Evolutionary conservation across 2,888 invertebrate genomes (phyloP).

Genomic region (Rhagophthalmus giganteus): DNA sequence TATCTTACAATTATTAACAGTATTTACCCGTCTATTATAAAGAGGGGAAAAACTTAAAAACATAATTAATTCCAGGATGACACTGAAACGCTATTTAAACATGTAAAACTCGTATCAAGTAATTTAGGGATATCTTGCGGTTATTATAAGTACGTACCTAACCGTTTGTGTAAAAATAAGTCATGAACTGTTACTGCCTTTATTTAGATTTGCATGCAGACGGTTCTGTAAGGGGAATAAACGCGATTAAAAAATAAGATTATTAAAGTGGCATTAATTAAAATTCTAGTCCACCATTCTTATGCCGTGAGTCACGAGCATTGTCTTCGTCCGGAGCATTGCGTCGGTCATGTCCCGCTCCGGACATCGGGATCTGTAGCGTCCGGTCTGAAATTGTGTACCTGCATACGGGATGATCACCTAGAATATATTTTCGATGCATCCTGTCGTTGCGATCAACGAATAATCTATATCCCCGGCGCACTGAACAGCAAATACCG

Average conservation of each 20-base stretch:
- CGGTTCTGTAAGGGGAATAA: not conserved
- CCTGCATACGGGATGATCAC: constrained; percentile 41
- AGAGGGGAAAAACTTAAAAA: no score
- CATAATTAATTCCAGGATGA: no score
- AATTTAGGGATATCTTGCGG: no score
- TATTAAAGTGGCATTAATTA: constrained; percentile 19
- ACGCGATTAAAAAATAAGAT: constrained; percentile 15
- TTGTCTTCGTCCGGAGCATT: constrained; percentile 32
- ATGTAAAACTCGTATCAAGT: no score
- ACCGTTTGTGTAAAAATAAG: no score
- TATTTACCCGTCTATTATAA: no score
- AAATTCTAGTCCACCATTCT: constrained; percentile 22
- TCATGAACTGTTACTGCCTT: not conserved
- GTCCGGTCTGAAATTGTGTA: constrained; percentile 42
- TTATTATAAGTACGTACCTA: no score
- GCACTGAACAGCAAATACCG: constrained; percentile 50
- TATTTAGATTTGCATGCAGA: not conserved
- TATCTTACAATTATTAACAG: no score
- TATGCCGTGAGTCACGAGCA: constrained; percentile 25
- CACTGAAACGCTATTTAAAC: no score
- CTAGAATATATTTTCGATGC: constrained; percentile 39
- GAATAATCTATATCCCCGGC: constrained; percentile 51
- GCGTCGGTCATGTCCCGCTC: constrained; percentile 26
- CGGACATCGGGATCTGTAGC: constrained; percentile 33
- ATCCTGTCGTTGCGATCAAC: constrained; percentile 44